These are phyloP conservation scores for Thamnophis sirtalis DNA, from an alignment of 2,113 vertebrate genomes.

Conservation along the genomic window DNA sequence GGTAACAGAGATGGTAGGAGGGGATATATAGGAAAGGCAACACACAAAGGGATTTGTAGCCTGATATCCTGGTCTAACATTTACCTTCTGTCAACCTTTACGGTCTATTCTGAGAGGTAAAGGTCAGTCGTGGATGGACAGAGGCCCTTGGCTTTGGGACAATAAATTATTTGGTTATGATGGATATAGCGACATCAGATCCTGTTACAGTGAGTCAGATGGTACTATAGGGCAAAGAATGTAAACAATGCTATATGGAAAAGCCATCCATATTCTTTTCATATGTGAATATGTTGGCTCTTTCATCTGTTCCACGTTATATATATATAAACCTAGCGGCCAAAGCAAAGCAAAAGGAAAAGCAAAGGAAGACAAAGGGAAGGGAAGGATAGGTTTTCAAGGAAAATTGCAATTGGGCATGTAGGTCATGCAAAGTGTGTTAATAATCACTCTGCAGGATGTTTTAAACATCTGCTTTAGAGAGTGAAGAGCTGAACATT, in stretches of 20 bases:
- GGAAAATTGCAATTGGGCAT: constrained; percentile 28
- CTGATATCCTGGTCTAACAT: constrained; percentile 79
- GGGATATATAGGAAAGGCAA: constrained; percentile 41
- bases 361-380: constrained; percentile 39
- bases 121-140: constrained; percentile 85
- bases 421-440: constrained; percentile 28
- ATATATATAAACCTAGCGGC: constrained; percentile 37
- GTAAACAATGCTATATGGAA: constrained; percentile 66
- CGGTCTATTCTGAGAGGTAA: constrained; percentile 75
- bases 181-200: constrained; percentile 88
- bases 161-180: constrained; percentile 77
- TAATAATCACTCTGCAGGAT: constrained; percentile 37
- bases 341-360: constrained; percentile 34
- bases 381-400: constrained; percentile 38
- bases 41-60: constrained; percentile 85
- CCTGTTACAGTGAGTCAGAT: constrained; percentile 74
- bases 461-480: constrained; percentile 63
- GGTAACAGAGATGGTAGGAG: constrained; percentile 61
- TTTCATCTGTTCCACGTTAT: constrained; percentile 64
- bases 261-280: constrained; percentile 31
- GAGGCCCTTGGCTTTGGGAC: constrained; percentile 74
- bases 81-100: constrained; percentile 81
- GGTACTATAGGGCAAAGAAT: constrained; percentile 67
- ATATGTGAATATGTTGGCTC: constrained; percentile 58
- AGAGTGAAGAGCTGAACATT: constrained; percentile 51